Conservation (phyloP, 1,140 invertebrate species). For the Bombus polaris region DNA sequence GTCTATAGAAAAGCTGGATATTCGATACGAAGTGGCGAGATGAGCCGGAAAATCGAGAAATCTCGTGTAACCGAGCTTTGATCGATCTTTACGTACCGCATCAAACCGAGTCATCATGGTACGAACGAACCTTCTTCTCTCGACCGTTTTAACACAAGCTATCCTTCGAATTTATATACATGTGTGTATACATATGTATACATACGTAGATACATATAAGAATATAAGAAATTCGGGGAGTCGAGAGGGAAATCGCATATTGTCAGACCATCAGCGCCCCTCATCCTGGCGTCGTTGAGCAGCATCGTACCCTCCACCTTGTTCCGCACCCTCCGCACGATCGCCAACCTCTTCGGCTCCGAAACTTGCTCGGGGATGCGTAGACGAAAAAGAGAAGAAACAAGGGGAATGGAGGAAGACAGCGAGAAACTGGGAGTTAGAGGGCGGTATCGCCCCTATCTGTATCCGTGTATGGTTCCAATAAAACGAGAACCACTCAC, state of each 20-base stretch:
- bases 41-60: not conserved
- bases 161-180: constrained; percentile 24
- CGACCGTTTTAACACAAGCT: not conserved
- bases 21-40: too few species aligned
- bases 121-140: constrained; percentile 25
- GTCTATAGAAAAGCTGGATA: too few species aligned
- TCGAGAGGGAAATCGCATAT: constrained; percentile 75
- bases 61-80: not conserved
- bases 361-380: constrained; percentile 33
- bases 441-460: constrained; percentile 70
- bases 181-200: constrained; percentile 47
- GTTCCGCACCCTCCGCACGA: constrained; percentile 40
- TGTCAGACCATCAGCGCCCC: constrained; percentile 74
- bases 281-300: constrained; percentile 48
- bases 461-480: constrained; percentile 82
- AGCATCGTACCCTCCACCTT: constrained; percentile 43
- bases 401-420: not conserved
- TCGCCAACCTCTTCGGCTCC: constrained; percentile 41
- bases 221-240: constrained; percentile 69
- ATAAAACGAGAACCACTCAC: constrained; percentile 83
- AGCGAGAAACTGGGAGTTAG: constrained; percentile 10
- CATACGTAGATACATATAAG: constrained; percentile 23
- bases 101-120: not conserved
- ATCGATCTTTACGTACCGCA: constrained; percentile 17
- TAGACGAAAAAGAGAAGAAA: not conserved